These are phyloP conservation scores for Parambassis ranga DNA, from an alignment of 2,797 vertebrate species.

Conservation along the genomic window DNA sequence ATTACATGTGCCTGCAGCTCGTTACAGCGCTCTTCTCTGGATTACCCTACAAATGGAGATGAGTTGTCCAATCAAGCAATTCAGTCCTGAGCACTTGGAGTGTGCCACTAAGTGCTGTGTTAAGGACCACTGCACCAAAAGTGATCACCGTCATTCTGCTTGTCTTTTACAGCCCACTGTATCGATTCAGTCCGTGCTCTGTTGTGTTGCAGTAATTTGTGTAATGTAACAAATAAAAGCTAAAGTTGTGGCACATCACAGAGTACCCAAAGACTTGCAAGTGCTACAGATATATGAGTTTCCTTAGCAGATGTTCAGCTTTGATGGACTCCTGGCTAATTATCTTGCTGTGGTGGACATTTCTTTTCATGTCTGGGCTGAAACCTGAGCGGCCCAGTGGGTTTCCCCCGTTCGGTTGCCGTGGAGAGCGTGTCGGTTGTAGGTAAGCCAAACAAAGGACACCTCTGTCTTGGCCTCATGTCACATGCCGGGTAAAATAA, in stretches of 20 bases:
- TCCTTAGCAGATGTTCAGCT: conserved; percentile 35
- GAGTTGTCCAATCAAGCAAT: conserved; percentile 65
- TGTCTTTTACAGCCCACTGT: neutral
- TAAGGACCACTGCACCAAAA: conserved; percentile 59
- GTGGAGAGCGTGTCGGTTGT: conserved; percentile 41
- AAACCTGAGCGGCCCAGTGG: conserved; percentile 55
- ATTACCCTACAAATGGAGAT: conserved; percentile 67
- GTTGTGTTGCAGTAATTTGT: neutral
- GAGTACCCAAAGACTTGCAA: neutral
- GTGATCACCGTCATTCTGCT: conserved; percentile 40
- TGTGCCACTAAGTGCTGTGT: conserved; percentile 51
- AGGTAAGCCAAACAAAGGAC: conserved; percentile 69
- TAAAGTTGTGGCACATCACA: neutral
- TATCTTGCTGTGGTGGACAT: conserved; percentile 56
- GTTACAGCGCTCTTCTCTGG: conserved; percentile 33
- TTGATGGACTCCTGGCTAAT: conserved; percentile 33
- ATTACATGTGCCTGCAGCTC: conserved; percentile 37
- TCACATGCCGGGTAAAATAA: conserved; percentile 70
- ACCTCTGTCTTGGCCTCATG: conserved; percentile 65
- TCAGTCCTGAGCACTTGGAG: conserved; percentile 46
- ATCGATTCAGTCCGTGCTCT: neutral
- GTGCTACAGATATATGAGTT: conserved; percentile 33
- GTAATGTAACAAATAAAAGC: neutral
- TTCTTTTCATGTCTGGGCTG: conserved; percentile 65
- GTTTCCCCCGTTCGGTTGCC: conserved; percentile 39